Evolutionary conservation across 2,797 vertebrate species (phyloP).

Genomic region (Pyrocephalus nanus): DNA sequence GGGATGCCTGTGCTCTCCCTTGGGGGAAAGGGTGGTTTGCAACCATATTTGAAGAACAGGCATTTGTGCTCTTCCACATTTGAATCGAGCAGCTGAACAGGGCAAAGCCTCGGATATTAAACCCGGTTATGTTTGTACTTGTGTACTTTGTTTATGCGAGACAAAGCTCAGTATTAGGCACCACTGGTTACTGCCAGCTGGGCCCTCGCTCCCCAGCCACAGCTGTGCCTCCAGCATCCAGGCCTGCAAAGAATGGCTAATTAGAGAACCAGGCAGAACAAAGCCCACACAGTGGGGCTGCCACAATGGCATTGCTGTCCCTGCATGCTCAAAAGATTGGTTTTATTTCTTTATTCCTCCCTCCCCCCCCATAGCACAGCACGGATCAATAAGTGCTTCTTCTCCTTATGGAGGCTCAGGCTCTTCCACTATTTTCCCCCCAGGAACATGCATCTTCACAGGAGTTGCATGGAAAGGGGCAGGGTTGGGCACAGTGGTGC

Average conservation of each 20-base stretch:
- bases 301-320: conserved; percentile 78
- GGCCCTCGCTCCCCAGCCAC: conserved; percentile 77
- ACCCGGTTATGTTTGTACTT: conserved; percentile 72
- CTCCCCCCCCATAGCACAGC: not conserved
- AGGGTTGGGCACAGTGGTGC: not conserved
- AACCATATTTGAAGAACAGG: conserved; percentile 29
- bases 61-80: conserved; percentile 31
- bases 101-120: conserved; percentile 39
- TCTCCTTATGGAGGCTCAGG: not conserved
- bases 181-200: conserved; percentile 90
- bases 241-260: conserved; percentile 76
- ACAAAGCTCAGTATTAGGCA: conserved; percentile 86
- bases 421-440: not conserved
- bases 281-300: conserved; percentile 72
- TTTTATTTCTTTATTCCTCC: conserved; percentile 1
- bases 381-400: conserved; percentile 56
- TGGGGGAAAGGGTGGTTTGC: not conserved
- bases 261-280: conserved; percentile 73
- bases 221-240: conserved; percentile 84
- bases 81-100: conserved; percentile 58
- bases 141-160: conserved; percentile 76
- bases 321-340: conserved; percentile 59
- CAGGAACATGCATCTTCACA: not conserved
- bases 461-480: not conserved
- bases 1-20: not conserved